These are phyloP conservation scores for Cerceris rybyensis DNA, from an alignment of 2,888 invertebrate genomes.

Conservation along the genomic window DNA sequence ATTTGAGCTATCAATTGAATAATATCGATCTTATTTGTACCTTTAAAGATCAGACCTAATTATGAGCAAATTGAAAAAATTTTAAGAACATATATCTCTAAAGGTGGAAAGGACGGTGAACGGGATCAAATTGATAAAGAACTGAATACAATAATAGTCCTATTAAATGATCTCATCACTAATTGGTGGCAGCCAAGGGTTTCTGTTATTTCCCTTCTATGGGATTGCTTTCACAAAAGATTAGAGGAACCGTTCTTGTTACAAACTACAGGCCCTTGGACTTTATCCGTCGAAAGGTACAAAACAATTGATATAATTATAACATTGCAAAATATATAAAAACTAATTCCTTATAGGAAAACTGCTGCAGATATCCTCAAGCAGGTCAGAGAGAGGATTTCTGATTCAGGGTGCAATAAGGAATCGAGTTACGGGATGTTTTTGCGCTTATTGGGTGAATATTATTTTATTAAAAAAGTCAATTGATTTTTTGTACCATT, in stretches of 20 bases:
- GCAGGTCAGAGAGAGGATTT: constrained; percentile 80
- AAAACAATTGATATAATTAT: constrained; percentile 7
- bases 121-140: constrained; percentile 82
- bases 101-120: constrained; percentile 76
- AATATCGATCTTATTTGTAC: constrained; percentile 12
- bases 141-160: constrained; percentile 81
- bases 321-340: constrained; percentile 13
- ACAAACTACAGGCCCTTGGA: constrained; percentile 81
- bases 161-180: constrained; percentile 80
- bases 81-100: constrained; percentile 81
- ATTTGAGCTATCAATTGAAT: neutral
- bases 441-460: constrained; percentile 81
- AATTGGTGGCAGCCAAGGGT: constrained; percentile 83
- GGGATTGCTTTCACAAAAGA: constrained; percentile 85
- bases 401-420: constrained; percentile 68
- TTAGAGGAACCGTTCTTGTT: constrained; percentile 83
- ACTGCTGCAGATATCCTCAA: constrained; percentile 73
- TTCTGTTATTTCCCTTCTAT: constrained; percentile 83
- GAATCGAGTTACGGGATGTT: constrained; percentile 83
- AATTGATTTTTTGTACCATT: constrained; percentile 18
- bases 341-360: constrained; percentile 65
- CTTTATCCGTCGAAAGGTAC: constrained; percentile 80
- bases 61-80: constrained; percentile 82
- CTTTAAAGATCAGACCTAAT: constrained; percentile 76
- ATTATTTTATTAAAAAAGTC: constrained; percentile 52